Conservation (phyloP, 2,113 vertebrate genomes). For the Silurus meridionalis region DNA sequence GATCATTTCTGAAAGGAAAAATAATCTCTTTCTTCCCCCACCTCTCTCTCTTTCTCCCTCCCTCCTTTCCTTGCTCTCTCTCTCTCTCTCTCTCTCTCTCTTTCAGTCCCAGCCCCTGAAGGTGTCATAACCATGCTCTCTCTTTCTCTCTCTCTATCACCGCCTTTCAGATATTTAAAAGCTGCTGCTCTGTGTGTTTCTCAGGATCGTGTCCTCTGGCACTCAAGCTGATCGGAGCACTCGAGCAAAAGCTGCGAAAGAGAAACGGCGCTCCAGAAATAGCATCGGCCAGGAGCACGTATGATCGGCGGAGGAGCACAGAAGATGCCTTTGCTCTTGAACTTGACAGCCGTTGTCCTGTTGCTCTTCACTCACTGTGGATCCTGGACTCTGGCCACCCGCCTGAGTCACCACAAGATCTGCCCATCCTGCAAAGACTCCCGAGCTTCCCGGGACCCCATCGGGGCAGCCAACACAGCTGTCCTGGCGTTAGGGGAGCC, state of each 20-base stretch:
- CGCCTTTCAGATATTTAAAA: conserved; percentile 80
- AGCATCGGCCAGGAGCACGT: conserved; percentile 66
- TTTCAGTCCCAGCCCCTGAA: conserved; percentile 71
- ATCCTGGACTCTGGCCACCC: conserved; percentile 68
- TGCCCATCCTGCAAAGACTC: conserved; percentile 72
- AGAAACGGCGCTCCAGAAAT: conserved; percentile 70
- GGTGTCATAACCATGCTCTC: conserved; percentile 77
- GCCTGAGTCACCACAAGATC: conserved; percentile 69
- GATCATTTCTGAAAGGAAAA: conserved; percentile 72
- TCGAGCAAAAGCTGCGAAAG: conserved; percentile 44
- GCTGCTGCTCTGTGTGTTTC: conserved; percentile 72
- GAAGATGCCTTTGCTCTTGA: conserved; percentile 72
- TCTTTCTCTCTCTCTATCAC: conserved; percentile 69
- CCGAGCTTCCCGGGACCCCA: conserved; percentile 70
- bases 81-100: conserved; percentile 55
- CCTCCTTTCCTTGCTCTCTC: conserved; percentile 17
- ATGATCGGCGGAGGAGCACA: conserved; percentile 62
- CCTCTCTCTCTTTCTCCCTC: conserved; percentile 52
- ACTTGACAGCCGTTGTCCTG: conserved; percentile 69
- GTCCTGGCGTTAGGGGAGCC: conserved; percentile 73
- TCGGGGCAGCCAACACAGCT: conserved; percentile 66
- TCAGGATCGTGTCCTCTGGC: conserved; percentile 74
- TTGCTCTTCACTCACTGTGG: conserved; percentile 72
- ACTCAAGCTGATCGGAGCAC: conserved; percentile 62
- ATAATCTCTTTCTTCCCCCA: conserved; percentile 68